Conservation (phyloP, 2,888 invertebrate species). For the Ormia ochracea region DNA sequence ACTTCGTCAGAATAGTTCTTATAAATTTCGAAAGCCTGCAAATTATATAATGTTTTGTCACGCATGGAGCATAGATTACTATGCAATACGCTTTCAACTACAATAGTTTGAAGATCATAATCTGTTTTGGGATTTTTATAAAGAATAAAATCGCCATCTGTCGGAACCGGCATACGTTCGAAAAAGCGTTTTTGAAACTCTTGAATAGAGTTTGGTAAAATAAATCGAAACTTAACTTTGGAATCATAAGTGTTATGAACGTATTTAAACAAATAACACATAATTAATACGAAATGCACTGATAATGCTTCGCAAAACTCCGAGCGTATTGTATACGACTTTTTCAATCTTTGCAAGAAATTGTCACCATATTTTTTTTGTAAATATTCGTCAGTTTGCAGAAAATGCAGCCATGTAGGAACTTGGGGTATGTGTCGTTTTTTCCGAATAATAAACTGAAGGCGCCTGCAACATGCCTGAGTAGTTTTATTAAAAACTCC, state of each 20-base stretch:
- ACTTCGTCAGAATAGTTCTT: conserved; percentile 83
- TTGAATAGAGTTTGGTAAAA: conserved; percentile 73
- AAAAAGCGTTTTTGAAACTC: conserved; percentile 69
- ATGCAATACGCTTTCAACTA: conserved; percentile 78
- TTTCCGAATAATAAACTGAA: conserved; percentile 80
- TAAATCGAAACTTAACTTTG: conserved; percentile 58
- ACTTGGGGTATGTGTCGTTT: conserved; percentile 80
- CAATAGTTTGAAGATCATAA: conserved; percentile 68
- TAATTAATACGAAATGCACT: conserved; percentile 74
- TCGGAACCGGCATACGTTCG: conserved; percentile 63
- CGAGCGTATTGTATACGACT: conserved; percentile 68
- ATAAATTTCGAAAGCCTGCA: conserved; percentile 84
- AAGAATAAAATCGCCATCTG: conserved; percentile 67
- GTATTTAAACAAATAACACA: conserved; percentile 70
- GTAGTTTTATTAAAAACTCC: conserved; percentile 83
- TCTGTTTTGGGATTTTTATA: conserved; percentile 69
- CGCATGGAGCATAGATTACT: conserved; percentile 81
- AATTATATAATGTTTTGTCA: conserved; percentile 81
- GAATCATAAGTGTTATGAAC: conserved; percentile 66
- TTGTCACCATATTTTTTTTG: conserved; percentile 76
- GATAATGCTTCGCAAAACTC: conserved; percentile 70
- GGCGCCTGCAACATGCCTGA: conserved; percentile 81
- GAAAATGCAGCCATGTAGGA: conserved; percentile 80
- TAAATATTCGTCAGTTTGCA: conserved; percentile 79
- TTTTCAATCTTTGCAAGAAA: conserved; percentile 73